Evolutionary conservation across 2,113 vertebrate genomes (phyloP).

Genomic region (Meleagris gallopavo): DNA sequence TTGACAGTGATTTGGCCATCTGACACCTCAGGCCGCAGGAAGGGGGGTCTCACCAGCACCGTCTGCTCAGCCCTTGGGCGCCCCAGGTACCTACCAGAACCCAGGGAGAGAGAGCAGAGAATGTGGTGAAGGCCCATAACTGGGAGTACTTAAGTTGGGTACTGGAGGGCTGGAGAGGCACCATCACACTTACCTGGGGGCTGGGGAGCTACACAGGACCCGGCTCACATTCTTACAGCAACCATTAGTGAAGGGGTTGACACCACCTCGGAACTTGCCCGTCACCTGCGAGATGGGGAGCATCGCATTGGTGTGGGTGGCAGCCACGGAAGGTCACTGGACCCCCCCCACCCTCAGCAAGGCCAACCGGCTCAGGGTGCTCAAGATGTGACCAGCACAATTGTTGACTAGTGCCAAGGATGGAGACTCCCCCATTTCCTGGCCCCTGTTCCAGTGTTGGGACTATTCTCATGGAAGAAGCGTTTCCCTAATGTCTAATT

Average conservation of each 20-base stretch:
- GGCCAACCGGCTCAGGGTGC: rapidly evolving
- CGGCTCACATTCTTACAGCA: slow-evolving; percentile 92
- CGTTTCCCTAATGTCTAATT: no score
- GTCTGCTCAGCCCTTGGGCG: slow-evolving; percentile 83
- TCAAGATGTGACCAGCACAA: not conserved
- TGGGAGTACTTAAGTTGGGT: rapidly evolving
- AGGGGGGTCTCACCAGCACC: slow-evolving; percentile 89
- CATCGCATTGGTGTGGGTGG: rapidly evolving
- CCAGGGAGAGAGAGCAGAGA: not conserved
- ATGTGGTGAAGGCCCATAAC: not conserved
- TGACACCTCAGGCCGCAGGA: slow-evolving; percentile 85
- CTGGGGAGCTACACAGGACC: slow-evolving; percentile 94
- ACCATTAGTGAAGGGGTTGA: slow-evolving; percentile 97
- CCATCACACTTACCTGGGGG: slow-evolving; percentile 84
- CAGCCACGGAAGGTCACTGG: rapidly evolving
- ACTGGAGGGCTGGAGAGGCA: rapidly evolving
- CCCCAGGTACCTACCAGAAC: slow-evolving; percentile 85
- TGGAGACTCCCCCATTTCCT: not conserved
- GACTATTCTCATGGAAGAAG: rapidly evolving
- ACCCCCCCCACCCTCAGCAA: not conserved
- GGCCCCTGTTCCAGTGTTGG: not conserved
- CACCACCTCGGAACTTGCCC: slow-evolving; percentile 95
- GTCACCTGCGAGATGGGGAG: slow-evolving; percentile 83
- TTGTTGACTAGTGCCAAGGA: not conserved
- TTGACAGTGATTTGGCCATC: slow-evolving; percentile 88